Percentiles rank a stretch among this genome's conserved stretches.
Conservation (phyloP, 1,140 invertebrate genomes). For the Halyomorpha halys region DNA sequence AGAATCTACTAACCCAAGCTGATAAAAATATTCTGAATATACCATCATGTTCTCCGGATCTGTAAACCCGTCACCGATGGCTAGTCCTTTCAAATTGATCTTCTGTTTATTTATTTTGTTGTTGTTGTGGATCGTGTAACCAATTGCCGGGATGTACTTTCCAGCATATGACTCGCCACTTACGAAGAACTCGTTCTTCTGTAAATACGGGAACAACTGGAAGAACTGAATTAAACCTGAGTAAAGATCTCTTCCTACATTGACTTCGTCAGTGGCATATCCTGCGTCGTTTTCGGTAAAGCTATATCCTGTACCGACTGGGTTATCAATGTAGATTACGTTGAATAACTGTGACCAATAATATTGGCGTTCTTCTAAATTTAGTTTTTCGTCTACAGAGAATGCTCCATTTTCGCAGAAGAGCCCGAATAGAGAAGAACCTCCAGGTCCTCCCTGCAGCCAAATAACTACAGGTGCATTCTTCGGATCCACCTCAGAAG, state of each 20-base stretch:
- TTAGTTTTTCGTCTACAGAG: constrained; percentile 48
- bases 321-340: constrained; percentile 73
- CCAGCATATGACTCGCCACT: constrained; percentile 48
- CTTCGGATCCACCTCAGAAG: constrained; percentile 40
- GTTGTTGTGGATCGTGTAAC: constrained; percentile 42
- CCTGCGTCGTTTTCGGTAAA: constrained; percentile 23
- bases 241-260: constrained; percentile 54
- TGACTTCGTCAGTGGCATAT: constrained; percentile 4
- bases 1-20: constrained; percentile 46
- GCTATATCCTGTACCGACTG: constrained; percentile 30
- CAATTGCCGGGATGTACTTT: constrained; percentile 44
- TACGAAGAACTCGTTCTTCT: constrained; percentile 31
- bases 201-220: constrained; percentile 41
- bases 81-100: constrained; percentile 59
- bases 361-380: constrained; percentile 39
- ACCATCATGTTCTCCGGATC: constrained; percentile 66
- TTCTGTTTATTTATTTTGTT: constrained; percentile 46
- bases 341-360: constrained; percentile 50
- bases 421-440: constrained; percentile 40
- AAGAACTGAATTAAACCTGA: constrained; percentile 59
- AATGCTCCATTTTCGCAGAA: constrained; percentile 49
- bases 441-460: constrained; percentile 59
- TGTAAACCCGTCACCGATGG: constrained; percentile 75
- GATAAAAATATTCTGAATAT: constrained; percentile 73
- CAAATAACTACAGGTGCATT: constrained; percentile 56